Evolutionary conservation across 2,888 invertebrate species (phyloP).

Genomic region (Leptura quadrifasciata): DNA sequence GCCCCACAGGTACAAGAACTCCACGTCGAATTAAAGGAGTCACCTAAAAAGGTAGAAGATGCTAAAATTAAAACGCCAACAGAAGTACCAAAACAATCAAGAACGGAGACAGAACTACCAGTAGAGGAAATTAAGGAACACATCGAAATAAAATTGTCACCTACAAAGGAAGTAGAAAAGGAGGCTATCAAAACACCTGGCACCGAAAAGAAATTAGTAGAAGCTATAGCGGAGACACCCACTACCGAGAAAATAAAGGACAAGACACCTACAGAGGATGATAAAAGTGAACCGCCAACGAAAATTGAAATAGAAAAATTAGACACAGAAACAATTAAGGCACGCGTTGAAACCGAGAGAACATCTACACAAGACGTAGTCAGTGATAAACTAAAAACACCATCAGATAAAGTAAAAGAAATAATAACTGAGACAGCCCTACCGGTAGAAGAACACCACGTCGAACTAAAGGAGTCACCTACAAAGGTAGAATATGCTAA

Average conservation of each 20-base stretch:
- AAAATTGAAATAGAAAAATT: neutral
- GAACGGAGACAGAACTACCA: neutral
- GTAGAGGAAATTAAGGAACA: neutral
- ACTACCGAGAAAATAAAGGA: no score
- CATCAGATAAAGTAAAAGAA: neutral
- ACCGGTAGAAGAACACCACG: no score
- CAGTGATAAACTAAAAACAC: neutral
- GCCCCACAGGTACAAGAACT: neutral
- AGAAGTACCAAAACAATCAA: no score
- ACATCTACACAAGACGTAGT: no score
- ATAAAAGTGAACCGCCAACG: neutral
- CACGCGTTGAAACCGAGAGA: no score
- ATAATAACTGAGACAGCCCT: no score
- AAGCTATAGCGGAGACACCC: no score
- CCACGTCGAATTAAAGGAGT: neutral
- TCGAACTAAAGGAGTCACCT: no score
- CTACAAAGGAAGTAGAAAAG: neutral
- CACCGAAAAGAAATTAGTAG: neutral
- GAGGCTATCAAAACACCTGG: neutral
- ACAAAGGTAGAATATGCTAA: no score
- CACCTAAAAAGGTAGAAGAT: neutral
- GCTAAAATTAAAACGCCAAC: neutral
- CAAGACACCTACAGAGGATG: no score
- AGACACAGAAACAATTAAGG: neutral
- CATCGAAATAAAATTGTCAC: no score